Conservation (phyloP, 37 sponge, comb jelly and placozoan genomes). For the Theonella swinhoei region DNA sequence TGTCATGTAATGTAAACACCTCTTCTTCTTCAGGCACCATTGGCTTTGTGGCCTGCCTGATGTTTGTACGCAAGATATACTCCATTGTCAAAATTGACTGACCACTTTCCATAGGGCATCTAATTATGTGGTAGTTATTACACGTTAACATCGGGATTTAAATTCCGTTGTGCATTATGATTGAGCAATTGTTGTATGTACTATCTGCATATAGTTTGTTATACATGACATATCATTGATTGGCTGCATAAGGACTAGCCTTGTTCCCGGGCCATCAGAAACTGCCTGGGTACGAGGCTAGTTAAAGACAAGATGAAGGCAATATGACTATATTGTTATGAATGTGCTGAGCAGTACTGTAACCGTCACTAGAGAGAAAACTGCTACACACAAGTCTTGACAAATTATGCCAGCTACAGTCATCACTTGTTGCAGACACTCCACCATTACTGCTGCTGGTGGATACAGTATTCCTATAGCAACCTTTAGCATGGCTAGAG, state of each 20-base stretch:
- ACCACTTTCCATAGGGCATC: not conserved
- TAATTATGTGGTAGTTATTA: too few species aligned
- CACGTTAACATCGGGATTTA: too few species aligned
- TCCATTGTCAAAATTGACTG: not conserved
- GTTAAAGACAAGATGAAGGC: not conserved
- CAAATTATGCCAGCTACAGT: not conserved
- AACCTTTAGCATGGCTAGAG: not conserved
- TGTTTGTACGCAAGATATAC: conserved; percentile 97
- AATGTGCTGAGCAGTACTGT: not conserved
- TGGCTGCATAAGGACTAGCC: too few species aligned
- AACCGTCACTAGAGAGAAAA: not conserved
- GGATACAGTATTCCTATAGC: not conserved
- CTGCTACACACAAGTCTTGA: not conserved
- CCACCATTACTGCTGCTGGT: not conserved
- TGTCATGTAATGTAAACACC: not conserved
- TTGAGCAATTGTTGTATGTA: too few species aligned
- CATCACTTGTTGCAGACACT: not conserved
- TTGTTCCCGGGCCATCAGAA: too few species aligned
- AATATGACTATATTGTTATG: too few species aligned
- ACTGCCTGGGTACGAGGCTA: too few species aligned
- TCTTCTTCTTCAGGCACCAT: conserved; percentile 72
- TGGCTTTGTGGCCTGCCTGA: conserved; percentile 86
- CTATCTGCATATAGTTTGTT: too few species aligned
- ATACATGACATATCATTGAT: too few species aligned
- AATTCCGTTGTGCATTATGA: too few species aligned